Percentiles rank a stretch among this genome's conserved stretches.
These are phyloP conservation scores for Ichneumoninae sp. DNA, from an alignment of 2,888 invertebrate species.

Conservation along the genomic window DNA sequence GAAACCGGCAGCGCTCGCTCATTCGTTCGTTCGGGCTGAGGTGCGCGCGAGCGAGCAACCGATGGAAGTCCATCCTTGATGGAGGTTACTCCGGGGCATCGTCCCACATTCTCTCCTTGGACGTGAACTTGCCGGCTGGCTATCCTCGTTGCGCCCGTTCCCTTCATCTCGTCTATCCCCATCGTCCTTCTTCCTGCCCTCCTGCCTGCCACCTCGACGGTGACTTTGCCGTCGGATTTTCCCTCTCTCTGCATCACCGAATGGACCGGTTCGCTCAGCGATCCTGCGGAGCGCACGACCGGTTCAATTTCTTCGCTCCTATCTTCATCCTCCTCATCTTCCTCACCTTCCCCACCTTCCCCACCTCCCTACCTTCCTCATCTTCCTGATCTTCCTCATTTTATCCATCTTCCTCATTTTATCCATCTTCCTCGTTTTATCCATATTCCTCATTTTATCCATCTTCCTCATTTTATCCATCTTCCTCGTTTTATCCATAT, in stretches of 20 bases:
- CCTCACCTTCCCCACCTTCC: no score
- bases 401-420: neutral
- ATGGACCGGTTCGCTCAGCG: conserved; percentile 59
- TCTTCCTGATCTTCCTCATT: conserved; percentile 31
- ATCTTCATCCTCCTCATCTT: conserved; percentile 17
- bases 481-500: no score
- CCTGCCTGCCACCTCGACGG: conserved; percentile 53
- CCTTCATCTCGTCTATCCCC: conserved; percentile 72
- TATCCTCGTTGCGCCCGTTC: conserved; percentile 78
- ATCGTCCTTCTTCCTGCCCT: conserved; percentile 74
- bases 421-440: no score
- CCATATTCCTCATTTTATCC: neutral
- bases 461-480: neutral
- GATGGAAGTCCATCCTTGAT: conserved; percentile 83
- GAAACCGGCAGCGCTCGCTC: conserved; percentile 35
- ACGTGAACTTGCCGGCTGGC: conserved; percentile 78
- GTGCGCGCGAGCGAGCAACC: conserved; percentile 60
- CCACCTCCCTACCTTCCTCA: neutral
- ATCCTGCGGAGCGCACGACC: conserved; percentile 32
- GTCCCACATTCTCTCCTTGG: conserved; percentile 82
- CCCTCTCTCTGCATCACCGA: conserved; percentile 57
- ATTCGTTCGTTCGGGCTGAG: conserved; percentile 4
- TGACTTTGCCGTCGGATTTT: conserved; percentile 55
- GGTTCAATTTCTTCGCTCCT: conserved; percentile 42
- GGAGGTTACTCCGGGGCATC: conserved; percentile 84